Conservation (phyloP, 2,113 vertebrate species). For the Hassar affinis region DNA sequence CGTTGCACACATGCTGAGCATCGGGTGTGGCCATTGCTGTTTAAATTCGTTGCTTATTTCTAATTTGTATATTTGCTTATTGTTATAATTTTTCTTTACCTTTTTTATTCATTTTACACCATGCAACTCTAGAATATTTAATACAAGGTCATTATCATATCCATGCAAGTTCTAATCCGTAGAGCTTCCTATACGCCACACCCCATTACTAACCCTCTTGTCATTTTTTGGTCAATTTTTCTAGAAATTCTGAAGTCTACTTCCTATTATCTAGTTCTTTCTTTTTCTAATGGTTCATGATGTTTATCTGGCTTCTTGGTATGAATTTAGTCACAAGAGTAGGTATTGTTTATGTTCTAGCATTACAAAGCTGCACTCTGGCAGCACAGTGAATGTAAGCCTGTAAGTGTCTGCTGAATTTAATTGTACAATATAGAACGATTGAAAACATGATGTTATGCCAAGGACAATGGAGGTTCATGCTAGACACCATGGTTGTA, state of each 20-base stretch:
- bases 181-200: neutral
- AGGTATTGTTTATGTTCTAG: neutral
- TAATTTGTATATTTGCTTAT: conserved; percentile 3
- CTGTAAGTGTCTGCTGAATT: neutral
- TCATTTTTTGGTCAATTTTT: too few species aligned
- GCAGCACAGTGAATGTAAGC: neutral
- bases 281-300: neutral
- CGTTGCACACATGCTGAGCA: conserved; percentile 37
- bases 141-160: conserved; percentile 1
- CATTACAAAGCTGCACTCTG: neutral
- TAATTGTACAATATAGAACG: neutral
- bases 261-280: neutral
- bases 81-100: neutral
- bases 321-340: neutral
- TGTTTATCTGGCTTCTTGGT: neutral
- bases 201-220: neutral
- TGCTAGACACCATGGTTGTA: neutral
- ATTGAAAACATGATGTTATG: neutral
- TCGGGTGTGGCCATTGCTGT: conserved; percentile 45
- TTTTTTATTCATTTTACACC: neutral
- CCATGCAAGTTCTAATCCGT: neutral
- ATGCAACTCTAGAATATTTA: neutral
- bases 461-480: neutral
- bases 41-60: conserved; percentile 40
- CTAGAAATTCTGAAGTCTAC: neutral